These are phyloP conservation scores for Epinephelus fuscoguttatus DNA, from an alignment of 2,113 vertebrate genomes.

Conservation along the genomic window DNA sequence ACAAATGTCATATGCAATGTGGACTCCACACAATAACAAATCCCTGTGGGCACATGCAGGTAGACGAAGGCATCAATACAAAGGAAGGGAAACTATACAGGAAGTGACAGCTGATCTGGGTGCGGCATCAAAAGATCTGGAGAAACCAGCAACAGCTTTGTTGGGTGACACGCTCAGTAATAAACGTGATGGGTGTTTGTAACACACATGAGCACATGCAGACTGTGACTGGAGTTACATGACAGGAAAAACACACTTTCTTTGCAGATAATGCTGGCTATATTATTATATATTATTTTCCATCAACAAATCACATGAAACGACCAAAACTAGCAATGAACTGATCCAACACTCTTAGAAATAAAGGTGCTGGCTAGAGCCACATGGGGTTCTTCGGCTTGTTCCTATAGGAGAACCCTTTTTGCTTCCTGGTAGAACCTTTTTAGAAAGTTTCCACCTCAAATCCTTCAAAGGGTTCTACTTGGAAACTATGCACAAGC, in stretches of 20 bases:
- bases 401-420: not conserved
- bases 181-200: not conserved
- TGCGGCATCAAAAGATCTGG: not conserved
- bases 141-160: not conserved
- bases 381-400: not conserved
- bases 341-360: not conserved
- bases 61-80: slow-evolving; percentile 20
- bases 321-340: too few relatives aligned
- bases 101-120: slow-evolving; percentile 45
- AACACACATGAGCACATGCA: not conserved
- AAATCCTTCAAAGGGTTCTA: too few relatives aligned
- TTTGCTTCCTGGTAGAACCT: too few relatives aligned
- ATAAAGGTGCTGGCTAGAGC: not conserved
- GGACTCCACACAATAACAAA: slow-evolving; percentile 49
- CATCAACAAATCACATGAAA: too few relatives aligned
- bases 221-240: not conserved
- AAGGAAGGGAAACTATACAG: slow-evolving; percentile 4
- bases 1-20: slow-evolving; percentile 48
- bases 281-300: too few relatives aligned
- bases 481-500: too few relatives aligned
- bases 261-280: too few relatives aligned
- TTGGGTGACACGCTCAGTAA: not conserved
- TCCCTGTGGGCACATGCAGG: slow-evolving; percentile 22
- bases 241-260: too few relatives aligned
- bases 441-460: too few relatives aligned